Percentiles rank a stretch among this genome's conserved stretches.
phyloP scores from a whole-genome alignment of 2,888 invertebrate species.

The Ichneumoninae sp. region DNA sequence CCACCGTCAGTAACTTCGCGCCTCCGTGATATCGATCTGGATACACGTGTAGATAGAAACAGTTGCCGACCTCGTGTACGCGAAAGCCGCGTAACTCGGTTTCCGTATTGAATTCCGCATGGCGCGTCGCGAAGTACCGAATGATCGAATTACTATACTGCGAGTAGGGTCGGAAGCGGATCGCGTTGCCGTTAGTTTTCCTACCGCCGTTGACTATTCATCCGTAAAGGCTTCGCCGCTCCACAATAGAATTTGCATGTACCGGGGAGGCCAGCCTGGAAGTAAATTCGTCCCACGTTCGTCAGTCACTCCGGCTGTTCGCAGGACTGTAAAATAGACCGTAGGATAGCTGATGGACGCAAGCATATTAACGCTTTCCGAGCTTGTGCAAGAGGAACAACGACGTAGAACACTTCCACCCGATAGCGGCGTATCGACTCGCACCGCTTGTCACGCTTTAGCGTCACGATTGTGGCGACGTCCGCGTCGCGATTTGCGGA shows the following conservation, averaged over 20 bases:
- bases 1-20: background rate
- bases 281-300: conserved; percentile 34
- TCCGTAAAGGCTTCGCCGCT: conserved; percentile 34
- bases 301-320: conserved; percentile 18
- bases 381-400: background rate
- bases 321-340: background rate
- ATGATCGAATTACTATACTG: conserved; percentile 53
- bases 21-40: conserved; percentile 11
- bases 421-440: conserved; percentile 13
- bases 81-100: conserved; percentile 43
- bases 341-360: background rate
- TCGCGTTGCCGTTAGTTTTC: conserved; percentile 22
- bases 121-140: conserved; percentile 46
- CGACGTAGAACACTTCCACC: conserved; percentile 8
- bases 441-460: conserved; percentile 13
- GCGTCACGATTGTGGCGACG: background rate
- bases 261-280: conserved; percentile 12
- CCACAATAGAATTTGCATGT: conserved; percentile 57
- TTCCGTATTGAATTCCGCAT: conserved; percentile 52
- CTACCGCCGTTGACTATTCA: conserved; percentile 27
- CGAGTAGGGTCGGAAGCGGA: conserved; percentile 28
- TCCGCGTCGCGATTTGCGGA: background rate
- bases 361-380: background rate
- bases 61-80: conserved; percentile 1
- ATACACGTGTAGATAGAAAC: background rate